Conservation (phyloP, 2,888 invertebrate species). For the Carterocephalus palaemon region DNA sequence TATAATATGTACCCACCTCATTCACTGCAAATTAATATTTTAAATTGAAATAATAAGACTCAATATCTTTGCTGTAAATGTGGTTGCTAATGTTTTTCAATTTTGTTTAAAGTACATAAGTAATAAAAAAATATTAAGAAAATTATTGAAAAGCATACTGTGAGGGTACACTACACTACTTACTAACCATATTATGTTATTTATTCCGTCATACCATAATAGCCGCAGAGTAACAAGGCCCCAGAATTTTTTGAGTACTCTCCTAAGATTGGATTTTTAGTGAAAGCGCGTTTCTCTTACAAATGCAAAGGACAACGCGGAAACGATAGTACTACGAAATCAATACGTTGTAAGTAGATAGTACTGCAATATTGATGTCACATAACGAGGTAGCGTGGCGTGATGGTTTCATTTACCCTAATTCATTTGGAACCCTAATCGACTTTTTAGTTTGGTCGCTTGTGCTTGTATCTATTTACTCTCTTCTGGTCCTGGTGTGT, state of each 20-base stretch:
- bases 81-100: conserved; percentile 38
- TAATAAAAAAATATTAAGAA: conserved; percentile 22
- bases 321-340: conserved; percentile 41
- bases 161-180: conserved; percentile 16
- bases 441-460: conserved; percentile 45
- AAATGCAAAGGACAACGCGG: conserved; percentile 55
- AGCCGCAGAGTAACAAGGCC: conserved; percentile 63
- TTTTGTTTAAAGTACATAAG: conserved; percentile 23
- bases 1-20: conserved; percentile 42
- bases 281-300: conserved; percentile 47
- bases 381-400: conserved; percentile 69
- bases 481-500: conserved; percentile 58
- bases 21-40: conserved; percentile 40
- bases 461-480: conserved; percentile 51
- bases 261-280: conserved; percentile 71
- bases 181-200: conserved; percentile 65
- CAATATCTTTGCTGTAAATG: conserved; percentile 32
- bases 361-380: conserved; percentile 58
- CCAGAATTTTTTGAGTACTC: conserved; percentile 55
- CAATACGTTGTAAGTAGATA: conserved; percentile 59
- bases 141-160: conserved; percentile 18
- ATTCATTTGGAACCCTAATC: conserved; percentile 34
- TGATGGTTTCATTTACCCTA: conserved; percentile 60
- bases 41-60: neutral
- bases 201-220: conserved; percentile 66